phyloP scores from a whole-genome alignment of 2,797 vertebrate genomes.

The Nyctalus aviator region DNA sequence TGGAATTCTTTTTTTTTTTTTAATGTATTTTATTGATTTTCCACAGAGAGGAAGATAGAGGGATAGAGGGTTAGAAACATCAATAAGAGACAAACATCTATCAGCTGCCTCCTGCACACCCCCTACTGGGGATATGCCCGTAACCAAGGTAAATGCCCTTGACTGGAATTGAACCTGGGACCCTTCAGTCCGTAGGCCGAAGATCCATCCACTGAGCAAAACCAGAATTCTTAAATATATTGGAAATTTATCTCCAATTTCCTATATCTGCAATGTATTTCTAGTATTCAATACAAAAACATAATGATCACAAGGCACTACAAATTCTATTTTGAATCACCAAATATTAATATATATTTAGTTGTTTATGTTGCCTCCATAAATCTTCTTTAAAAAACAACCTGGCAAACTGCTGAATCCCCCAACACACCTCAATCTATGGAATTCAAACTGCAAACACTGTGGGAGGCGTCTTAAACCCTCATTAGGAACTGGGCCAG shows the following conservation, averaged over 20 bases:
- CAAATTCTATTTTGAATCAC: not conserved
- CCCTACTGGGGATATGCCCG: no score
- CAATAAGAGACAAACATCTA: no score
- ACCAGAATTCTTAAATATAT: not conserved
- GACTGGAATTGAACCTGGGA: no score
- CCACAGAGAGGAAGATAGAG: no score
- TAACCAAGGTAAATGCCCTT: no score
- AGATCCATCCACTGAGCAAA: no score
- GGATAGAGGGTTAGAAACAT: no score
- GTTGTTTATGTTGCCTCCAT: not conserved
- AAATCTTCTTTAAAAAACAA: not conserved
- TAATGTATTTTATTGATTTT: no score
- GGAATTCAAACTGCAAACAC: not conserved
- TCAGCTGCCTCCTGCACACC: no score
- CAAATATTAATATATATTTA: not conserved
- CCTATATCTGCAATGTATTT: not conserved
- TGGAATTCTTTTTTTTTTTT: no score
- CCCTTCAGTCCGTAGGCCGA: no score
- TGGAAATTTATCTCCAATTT: not conserved
- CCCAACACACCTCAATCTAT: not conserved
- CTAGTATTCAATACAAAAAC: not conserved
- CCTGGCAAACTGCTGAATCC: not conserved
- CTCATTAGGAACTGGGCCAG: not conserved
- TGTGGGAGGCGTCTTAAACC: not conserved
- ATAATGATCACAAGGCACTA: not conserved